Percentiles rank a stretch among this genome's conserved stretches.
These are phyloP conservation scores for Drosophila merina DNA, from an alignment of 2,888 invertebrate species.

Conservation along the genomic window DNA sequence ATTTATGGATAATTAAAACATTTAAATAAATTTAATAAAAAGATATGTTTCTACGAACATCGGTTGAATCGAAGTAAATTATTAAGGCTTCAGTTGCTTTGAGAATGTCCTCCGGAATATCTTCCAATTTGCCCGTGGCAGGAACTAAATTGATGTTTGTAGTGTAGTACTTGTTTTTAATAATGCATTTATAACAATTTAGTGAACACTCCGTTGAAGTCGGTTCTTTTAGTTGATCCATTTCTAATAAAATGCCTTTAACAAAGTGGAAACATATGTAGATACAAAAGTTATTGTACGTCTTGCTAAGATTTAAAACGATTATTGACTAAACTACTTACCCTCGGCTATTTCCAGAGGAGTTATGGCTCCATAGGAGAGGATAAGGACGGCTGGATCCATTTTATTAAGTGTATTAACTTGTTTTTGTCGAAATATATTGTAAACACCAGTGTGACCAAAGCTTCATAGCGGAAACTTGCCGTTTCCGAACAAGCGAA, in stretches of 20 bases:
- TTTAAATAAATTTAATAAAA: neutral
- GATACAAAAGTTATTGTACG: neutral
- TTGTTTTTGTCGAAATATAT: constrained; percentile 4
- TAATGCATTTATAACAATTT: constrained; percentile 55
- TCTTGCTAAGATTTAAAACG: neutral
- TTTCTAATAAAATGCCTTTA: constrained; percentile 21
- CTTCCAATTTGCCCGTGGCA: constrained; percentile 55
- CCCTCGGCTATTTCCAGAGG: constrained; percentile 27
- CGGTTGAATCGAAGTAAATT: constrained; percentile 57
- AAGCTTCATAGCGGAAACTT: neutral
- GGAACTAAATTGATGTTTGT: constrained; percentile 57
- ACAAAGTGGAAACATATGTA: too few species aligned
- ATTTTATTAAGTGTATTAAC: constrained; percentile 5
- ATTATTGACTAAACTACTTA: neutral
- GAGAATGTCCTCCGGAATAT: constrained; percentile 52
- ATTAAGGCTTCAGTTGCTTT: constrained; percentile 57
- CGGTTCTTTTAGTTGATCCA: constrained; percentile 17
- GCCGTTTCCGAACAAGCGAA: neutral
- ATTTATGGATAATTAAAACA: neutral
- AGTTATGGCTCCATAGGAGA: constrained; percentile 21
- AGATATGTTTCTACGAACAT: constrained; percentile 38
- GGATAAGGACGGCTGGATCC: constrained; percentile 25
- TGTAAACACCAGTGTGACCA: constrained; percentile 34
- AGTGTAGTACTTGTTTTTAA: constrained; percentile 59
- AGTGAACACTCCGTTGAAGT: constrained; percentile 19